Conservation (phyloP, 2,113 vertebrate species). For the Symphodus melops region DNA sequence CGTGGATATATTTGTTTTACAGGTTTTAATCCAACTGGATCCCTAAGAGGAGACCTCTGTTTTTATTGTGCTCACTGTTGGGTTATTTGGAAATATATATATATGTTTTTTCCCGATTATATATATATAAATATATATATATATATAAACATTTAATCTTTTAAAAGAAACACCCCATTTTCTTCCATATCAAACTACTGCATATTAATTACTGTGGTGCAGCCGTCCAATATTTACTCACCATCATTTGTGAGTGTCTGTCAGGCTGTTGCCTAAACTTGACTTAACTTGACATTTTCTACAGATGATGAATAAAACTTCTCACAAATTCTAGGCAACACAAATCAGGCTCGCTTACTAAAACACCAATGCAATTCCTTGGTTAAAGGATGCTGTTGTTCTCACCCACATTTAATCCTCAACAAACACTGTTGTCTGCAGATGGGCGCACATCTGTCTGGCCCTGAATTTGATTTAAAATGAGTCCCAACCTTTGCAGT, state of each 20-base stretch:
- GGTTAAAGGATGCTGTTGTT: neutral
- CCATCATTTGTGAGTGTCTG: too few relatives aligned
- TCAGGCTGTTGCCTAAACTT: neutral
- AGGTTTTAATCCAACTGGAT: too few relatives aligned
- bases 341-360: neutral
- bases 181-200: neutral
- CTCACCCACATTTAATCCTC: neutral
- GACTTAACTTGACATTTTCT: neutral
- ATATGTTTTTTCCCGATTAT: too few relatives aligned
- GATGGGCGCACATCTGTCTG: neutral
- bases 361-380: neutral
- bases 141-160: too few relatives aligned
- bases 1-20: too few relatives aligned
- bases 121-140: too few relatives aligned
- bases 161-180: too few relatives aligned
- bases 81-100: too few relatives aligned
- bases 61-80: too few relatives aligned
- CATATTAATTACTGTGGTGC: neutral
- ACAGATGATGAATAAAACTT: neutral
- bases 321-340: neutral
- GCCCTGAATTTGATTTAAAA: slow-evolving; percentile 5
- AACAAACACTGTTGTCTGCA: neutral
- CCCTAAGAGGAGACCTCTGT: too few relatives aligned
- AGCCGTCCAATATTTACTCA: neutral
- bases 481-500: neutral